These are phyloP conservation scores for Lasioglossum malachurum DNA, from an alignment of 2,888 invertebrate species.

Conservation along the genomic window DNA sequence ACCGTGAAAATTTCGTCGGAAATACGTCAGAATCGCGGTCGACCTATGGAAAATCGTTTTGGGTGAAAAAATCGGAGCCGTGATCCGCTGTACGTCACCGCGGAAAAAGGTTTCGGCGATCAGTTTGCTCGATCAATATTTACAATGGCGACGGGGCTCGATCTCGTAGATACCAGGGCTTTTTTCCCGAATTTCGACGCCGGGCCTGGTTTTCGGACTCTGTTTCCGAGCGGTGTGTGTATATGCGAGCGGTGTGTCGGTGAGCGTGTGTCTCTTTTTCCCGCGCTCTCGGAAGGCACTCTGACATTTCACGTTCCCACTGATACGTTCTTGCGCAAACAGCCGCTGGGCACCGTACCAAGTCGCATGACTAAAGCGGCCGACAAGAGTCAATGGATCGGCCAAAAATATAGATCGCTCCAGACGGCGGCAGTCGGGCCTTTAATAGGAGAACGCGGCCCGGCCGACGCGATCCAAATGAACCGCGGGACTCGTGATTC, in stretches of 20 bases:
- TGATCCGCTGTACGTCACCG: slow-evolving; percentile 5
- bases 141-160: neutral
- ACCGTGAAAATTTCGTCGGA: neutral
- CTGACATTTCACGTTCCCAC: slow-evolving; percentile 65
- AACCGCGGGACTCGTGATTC: neutral
- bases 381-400: slow-evolving; percentile 62
- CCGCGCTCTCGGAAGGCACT: slow-evolving; percentile 42
- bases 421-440: slow-evolving; percentile 22
- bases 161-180: slow-evolving; percentile 7
- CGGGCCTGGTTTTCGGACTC: neutral
- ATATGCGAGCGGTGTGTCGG: neutral
- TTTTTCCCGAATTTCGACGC: slow-evolving; percentile 24
- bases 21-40: neutral
- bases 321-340: slow-evolving; percentile 66
- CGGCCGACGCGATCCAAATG: neutral
- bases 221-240: neutral
- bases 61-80: neutral
- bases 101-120: neutral
- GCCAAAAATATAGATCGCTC: slow-evolving; percentile 60
- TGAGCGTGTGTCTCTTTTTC: slow-evolving; percentile 14
- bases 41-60: neutral
- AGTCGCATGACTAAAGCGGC: slow-evolving; percentile 65
- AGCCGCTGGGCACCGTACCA: slow-evolving; percentile 67
- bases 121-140: slow-evolving; percentile 27
- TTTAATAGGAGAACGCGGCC: slow-evolving; percentile 39